phyloP scores from a whole-genome alignment of 2,113 vertebrate genomes.

The Sus scrofa region DNA sequence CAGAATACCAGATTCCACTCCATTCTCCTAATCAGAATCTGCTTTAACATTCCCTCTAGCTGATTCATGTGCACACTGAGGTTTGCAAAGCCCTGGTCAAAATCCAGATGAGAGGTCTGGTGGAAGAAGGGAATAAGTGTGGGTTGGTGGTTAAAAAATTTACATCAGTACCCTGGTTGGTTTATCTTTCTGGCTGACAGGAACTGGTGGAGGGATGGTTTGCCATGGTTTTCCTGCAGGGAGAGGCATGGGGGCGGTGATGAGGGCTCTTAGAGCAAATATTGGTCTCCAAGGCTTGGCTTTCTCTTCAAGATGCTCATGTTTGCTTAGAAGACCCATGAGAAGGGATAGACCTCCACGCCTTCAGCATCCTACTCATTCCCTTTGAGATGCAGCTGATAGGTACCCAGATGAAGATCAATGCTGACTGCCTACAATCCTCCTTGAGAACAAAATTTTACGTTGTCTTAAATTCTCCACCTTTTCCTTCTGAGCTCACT shows the following conservation, averaged over 20 bases:
- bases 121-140: background rate
- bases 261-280: background rate
- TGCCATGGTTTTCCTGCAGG: background rate
- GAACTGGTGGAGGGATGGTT: background rate
- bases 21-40: background rate
- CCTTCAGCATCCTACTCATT: background rate
- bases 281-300: background rate
- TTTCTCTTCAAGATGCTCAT: background rate
- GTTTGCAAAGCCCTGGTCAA: background rate
- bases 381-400: background rate
- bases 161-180: background rate
- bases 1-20: background rate
- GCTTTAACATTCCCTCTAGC: background rate
- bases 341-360: background rate
- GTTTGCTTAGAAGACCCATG: background rate
- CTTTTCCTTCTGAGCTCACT: background rate
- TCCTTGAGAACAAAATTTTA: background rate
- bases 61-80: background rate
- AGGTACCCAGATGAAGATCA: background rate
- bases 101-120: background rate
- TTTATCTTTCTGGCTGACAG: background rate
- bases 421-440: background rate
- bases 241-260: background rate
- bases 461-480: background rate
- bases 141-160: background rate